These are phyloP conservation scores for Helleia helle DNA, from an alignment of 2,888 invertebrate species.

Conservation along the genomic window DNA sequence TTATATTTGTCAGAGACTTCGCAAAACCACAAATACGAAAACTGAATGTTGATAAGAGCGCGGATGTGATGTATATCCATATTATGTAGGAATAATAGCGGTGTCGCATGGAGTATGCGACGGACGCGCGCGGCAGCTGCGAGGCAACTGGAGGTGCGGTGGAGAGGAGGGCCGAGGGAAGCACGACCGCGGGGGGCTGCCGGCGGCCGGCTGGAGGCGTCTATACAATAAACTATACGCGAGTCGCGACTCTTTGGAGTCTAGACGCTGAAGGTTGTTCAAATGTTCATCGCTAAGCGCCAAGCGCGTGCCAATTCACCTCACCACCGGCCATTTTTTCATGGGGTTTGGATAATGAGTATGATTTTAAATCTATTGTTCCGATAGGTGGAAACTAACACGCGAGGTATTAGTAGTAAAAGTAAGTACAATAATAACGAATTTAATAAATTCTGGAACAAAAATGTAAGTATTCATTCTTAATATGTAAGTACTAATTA, in stretches of 20 bases:
- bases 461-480: too few species aligned
- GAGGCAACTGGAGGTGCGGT: constrained; percentile 53
- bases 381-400: too few species aligned
- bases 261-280: constrained; percentile 10
- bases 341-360: too few species aligned
- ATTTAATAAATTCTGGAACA: too few species aligned
- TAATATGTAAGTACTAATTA: too few species aligned
- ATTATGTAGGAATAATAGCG: constrained; percentile 55
- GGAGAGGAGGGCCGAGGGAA: constrained; percentile 28
- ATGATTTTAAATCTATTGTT: too few species aligned
- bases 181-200: constrained; percentile 21
- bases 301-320: constrained; percentile 40
- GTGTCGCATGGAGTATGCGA: constrained; percentile 65
- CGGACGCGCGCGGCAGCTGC: constrained; percentile 67
- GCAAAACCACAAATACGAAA: constrained; percentile 68
- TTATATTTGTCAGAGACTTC: constrained; percentile 67
- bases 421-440: too few species aligned
- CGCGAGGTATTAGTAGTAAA: too few species aligned
- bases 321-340: constrained; percentile 7
- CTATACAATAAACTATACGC: too few species aligned
- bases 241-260: constrained; percentile 3
- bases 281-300: constrained; percentile 50
- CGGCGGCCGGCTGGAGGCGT: constrained; percentile 36
- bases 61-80: constrained; percentile 70
- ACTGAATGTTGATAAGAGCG: constrained; percentile 63